These are phyloP conservation scores for Phalloptychus januarius DNA, from an alignment of 2,797 vertebrate species.

Conservation along the genomic window DNA sequence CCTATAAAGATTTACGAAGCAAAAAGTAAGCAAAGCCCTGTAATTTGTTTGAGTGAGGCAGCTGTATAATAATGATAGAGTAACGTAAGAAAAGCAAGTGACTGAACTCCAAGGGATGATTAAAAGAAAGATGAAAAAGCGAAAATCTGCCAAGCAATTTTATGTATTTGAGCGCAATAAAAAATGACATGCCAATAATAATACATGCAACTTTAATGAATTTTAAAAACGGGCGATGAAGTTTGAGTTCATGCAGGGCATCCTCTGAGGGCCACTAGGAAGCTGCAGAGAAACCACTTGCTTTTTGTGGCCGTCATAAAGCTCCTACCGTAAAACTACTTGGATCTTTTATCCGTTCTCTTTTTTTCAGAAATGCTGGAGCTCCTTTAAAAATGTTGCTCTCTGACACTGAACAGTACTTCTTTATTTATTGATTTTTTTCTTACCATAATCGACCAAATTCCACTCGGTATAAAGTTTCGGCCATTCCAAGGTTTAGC, in stretches of 20 bases:
- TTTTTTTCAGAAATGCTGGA: not conserved
- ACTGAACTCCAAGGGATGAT: constrained; percentile 1
- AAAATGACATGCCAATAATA: not conserved
- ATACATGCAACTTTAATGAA: not conserved
- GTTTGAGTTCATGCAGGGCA: not conserved
- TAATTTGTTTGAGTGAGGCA: constrained; percentile 6
- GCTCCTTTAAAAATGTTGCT: constrained; percentile 1
- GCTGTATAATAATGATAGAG: constrained; percentile 2
- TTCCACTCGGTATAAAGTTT: not conserved
- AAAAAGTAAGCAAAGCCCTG: not conserved
- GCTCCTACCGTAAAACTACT: not conserved
- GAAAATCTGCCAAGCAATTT: not conserved
- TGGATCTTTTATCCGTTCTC: not conserved
- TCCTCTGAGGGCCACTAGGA: not conserved
- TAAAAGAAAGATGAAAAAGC: not conserved
- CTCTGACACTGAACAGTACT: not conserved
- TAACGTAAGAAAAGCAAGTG: not conserved
- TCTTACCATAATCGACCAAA: not conserved
- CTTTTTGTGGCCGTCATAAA: not conserved
- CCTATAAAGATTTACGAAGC: constrained; percentile 7
- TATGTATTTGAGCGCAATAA: not conserved
- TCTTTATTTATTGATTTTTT: not conserved
- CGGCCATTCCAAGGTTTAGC: not conserved
- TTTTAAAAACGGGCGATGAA: not conserved
- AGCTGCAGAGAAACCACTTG: not conserved